phyloP scores from a whole-genome alignment of 2,797 vertebrate genomes.

The Rhadinocentrus ornatus region DNA sequence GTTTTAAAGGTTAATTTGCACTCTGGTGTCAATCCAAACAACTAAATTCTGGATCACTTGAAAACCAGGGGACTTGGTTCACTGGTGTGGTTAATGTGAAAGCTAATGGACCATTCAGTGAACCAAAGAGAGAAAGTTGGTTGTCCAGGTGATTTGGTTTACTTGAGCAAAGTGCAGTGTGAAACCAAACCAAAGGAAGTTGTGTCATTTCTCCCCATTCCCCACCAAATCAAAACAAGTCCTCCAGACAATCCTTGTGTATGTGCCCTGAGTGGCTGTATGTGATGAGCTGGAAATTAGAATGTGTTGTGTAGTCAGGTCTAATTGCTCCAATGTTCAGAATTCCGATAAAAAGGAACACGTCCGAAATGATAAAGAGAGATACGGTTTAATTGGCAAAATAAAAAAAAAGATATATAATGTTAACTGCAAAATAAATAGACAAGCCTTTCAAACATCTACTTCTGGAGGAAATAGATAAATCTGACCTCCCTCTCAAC shows the following conservation, averaged over 20 bases:
- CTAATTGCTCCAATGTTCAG: neutral
- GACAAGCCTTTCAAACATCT: neutral
- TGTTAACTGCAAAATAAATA: neutral
- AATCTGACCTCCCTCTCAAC: constrained; percentile 17
- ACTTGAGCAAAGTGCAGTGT: too few relatives aligned
- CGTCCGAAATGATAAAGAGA: neutral
- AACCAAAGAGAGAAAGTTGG: neutral
- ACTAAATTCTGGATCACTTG: too few relatives aligned
- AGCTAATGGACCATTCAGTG: too few relatives aligned
- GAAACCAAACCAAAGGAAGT: neutral
- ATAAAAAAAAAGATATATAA: neutral
- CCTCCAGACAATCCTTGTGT: too few relatives aligned
- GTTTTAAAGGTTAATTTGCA: too few relatives aligned
- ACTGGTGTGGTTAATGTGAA: too few relatives aligned
- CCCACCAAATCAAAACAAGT: too few relatives aligned
- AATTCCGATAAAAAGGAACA: neutral
- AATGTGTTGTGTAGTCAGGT: neutral
- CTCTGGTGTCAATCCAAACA: too few relatives aligned
- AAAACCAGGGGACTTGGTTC: too few relatives aligned
- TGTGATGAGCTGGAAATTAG: neutral
- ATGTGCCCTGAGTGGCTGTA: neutral
- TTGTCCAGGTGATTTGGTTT: neutral
- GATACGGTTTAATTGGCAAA: neutral
- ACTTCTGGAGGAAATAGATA: constrained; percentile 11
- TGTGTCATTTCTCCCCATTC: too few relatives aligned